These are phyloP conservation scores for Drosophila paramelanica DNA, from an alignment of 2,888 invertebrate species.

Conservation along the genomic window DNA sequence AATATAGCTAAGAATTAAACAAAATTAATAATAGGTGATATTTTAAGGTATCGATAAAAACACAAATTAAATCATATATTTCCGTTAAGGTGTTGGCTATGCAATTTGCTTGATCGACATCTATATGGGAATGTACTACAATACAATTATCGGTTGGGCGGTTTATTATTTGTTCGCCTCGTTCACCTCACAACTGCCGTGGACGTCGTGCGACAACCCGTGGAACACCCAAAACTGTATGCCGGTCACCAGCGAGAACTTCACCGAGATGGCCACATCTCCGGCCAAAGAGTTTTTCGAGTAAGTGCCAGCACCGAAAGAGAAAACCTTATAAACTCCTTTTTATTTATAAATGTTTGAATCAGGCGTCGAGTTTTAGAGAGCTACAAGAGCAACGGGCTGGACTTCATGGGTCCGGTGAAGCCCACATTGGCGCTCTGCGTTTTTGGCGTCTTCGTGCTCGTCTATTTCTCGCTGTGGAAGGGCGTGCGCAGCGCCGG, in stretches of 20 bases:
- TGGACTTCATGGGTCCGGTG: conserved; percentile 94
- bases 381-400: conserved; percentile 91
- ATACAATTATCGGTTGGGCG: conserved; percentile 98
- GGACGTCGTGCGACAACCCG: conserved; percentile 93
- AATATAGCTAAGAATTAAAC: too few species aligned
- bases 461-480: conserved; percentile 98
- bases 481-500: conserved; percentile 97
- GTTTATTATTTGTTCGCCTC: conserved; percentile 95
- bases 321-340: neutral
- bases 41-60: too few species aligned
- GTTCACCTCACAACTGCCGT: conserved; percentile 92
- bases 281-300: conserved; percentile 96
- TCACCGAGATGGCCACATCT: conserved; percentile 87
- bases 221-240: conserved; percentile 94
- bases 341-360: neutral
- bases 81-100: conserved; percentile 93
- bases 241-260: conserved; percentile 87
- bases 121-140: conserved; percentile 98
- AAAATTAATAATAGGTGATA: too few species aligned
- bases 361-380: conserved; percentile 94
- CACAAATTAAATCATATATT: too few species aligned
- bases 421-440: conserved; percentile 95
- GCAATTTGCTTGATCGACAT: conserved; percentile 98
- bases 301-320: conserved; percentile 86
- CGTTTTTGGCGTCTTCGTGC: conserved; percentile 94